Percentiles rank a stretch among this genome's conserved stretches.
These are phyloP conservation scores for Nyctibius grandis DNA, from an alignment of 2,797 vertebrate species.

Conservation along the genomic window DNA sequence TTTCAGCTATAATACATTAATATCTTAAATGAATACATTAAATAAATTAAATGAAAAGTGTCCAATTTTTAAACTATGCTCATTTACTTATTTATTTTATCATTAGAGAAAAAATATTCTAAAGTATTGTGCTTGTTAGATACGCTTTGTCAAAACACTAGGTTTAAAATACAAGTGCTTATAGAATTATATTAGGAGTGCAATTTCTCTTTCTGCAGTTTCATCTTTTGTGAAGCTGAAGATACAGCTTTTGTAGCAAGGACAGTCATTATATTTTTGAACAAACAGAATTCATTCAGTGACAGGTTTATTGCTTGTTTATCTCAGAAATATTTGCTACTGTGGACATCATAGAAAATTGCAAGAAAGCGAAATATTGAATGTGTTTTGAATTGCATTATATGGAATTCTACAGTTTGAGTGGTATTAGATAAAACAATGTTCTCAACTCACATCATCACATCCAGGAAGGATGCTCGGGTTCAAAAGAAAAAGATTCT, in stretches of 20 bases:
- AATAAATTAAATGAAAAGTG: not conserved
- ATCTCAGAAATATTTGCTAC: conserved; percentile 15
- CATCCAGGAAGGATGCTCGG: not conserved
- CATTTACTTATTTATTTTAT: not conserved
- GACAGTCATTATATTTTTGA: conserved; percentile 7
- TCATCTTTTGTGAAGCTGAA: not conserved
- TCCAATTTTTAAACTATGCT: not conserved
- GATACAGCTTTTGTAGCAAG: not conserved
- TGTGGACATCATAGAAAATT: not conserved
- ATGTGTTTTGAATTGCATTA: conserved; percentile 1
- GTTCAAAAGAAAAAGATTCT: not conserved
- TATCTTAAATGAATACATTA: not conserved
- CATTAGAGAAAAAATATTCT: not conserved
- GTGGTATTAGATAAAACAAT: not conserved
- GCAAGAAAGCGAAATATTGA: conserved; percentile 10
- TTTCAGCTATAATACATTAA: not conserved
- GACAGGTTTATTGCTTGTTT: conserved; percentile 49
- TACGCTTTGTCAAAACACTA: not conserved
- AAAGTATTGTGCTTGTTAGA: not conserved
- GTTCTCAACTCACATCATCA: not conserved
- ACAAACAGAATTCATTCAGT: conserved; percentile 13
- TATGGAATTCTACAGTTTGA: not conserved
- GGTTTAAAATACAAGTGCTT: not conserved
- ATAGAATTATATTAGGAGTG: not conserved
- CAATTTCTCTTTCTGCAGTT: not conserved